Base-by-base conservation (phyloP, 1,140 invertebrate species). In the Drosophila sp. region DNA sequence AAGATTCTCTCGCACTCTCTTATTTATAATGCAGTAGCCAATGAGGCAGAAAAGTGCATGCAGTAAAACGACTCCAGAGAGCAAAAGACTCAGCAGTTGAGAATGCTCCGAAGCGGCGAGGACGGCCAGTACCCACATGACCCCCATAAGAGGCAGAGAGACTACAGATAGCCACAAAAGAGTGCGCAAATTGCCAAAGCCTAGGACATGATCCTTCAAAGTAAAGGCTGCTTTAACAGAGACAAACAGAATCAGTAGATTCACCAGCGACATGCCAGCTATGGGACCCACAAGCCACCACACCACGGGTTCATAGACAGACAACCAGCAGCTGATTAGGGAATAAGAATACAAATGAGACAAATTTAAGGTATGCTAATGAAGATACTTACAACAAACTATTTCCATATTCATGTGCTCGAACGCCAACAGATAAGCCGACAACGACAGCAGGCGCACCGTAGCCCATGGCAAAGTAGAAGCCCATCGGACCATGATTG, bases 321-420 rank as follows among this genome's bases (percentile, higher is more conserved):
- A 97, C n/a, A 99, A 93, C 98, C 98, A 99, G 91, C 98, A 99
- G 90, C 97, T 98, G 90, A 47, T 93, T 67, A 5, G 38, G 33
- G 8, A 50, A 6, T 23, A 47, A 27, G 6, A 5, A 1, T 57
- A 17, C 17, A 47, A 23, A 47, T n/a, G 3, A 2, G 35, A 11
- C 35, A 29, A 27, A 10, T 40, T 23, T 55, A 5, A 3, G 11
- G 7, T 47, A 3, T 57, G 7, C 6, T 23, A 60, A 25, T 40
- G 5, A 2, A 17, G 35, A 68, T 78, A 96, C 96, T 96, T 93
- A 98, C 97, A 98, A 98, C 70, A 97, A 95, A 80, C 96, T 96
- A 91, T 98, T 98, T 71, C 98, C 98, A 92, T 99, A 99, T 89
- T 98, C 97, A 90, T 98, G 97, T n/a, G 97, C 97, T 54, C 97